phyloP scores from a whole-genome alignment of 2,888 invertebrate species.

The Scaptomyza caliginosa region DNA sequence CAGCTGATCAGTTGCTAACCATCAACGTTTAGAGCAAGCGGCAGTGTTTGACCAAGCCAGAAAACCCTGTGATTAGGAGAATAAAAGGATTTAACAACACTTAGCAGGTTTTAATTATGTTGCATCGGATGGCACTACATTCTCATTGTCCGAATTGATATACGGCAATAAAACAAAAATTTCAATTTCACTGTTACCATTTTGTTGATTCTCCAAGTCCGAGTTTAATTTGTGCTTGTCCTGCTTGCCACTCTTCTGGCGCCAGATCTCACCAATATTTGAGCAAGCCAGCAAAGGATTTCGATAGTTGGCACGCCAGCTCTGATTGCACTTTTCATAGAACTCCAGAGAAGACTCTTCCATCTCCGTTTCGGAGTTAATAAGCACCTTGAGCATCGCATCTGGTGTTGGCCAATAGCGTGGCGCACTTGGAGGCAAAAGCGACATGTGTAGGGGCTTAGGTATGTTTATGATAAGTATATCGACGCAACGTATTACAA shows the following conservation, averaged over 20 bases:
- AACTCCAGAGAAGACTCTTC: constrained; percentile 38
- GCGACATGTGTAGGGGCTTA: constrained; percentile 5
- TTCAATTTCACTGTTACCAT: constrained; percentile 1
- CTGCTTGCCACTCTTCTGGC: not conserved
- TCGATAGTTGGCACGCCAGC: constrained; percentile 43
- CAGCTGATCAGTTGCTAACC: constrained; percentile 23
- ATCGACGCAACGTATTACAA: not conserved
- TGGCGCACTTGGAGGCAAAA: not conserved
- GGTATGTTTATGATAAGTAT: not conserved
- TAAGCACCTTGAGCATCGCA: not conserved
- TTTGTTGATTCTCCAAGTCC: constrained; percentile 24
- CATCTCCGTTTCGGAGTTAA: constrained; percentile 10
- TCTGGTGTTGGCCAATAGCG: not conserved
- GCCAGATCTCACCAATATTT: constrained; percentile 41
- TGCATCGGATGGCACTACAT: not conserved
- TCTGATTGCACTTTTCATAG: constrained; percentile 36
- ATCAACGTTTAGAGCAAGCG: constrained; percentile 20
- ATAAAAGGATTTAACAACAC: not conserved
- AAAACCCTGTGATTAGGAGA: constrained; percentile 6
- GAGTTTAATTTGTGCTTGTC: not conserved
- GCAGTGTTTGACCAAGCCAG: constrained; percentile 35
- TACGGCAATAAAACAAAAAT: constrained; percentile 12
- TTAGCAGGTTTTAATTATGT: constrained; percentile 11
- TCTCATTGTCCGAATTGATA: constrained; percentile 29
- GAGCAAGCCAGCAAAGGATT: constrained; percentile 22